phyloP scores from a whole-genome alignment of 2,113 vertebrate species.

The Campylomormyrus numenius region DNA sequence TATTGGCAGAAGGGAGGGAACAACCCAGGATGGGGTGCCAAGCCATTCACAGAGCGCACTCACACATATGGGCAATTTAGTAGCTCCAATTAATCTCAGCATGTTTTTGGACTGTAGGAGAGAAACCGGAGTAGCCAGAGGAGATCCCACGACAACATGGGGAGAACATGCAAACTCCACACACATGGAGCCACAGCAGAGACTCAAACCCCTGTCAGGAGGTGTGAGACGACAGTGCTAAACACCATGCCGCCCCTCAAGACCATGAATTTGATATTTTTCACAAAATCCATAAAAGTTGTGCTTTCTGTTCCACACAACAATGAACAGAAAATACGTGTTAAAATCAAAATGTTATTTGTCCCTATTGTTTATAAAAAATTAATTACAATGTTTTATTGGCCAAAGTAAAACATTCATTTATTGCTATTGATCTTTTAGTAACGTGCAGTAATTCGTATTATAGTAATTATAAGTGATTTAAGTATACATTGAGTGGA shows the following conservation, averaged over 20 bases:
- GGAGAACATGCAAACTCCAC: neutral
- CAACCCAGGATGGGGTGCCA: too few species aligned
- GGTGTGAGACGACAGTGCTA: neutral
- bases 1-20: neutral
- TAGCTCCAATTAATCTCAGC: neutral
- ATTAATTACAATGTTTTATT: neutral
- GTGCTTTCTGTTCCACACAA: neutral
- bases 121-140: neutral
- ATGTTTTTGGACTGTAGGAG: neutral
- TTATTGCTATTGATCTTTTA: neutral
- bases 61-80: neutral
- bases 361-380: neutral
- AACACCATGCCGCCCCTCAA: neutral
- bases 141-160: neutral
- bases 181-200: neutral
- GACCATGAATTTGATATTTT: neutral
- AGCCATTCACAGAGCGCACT: neutral
- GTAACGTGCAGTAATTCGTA: neutral
- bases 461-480: neutral
- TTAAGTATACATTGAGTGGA: neutral
- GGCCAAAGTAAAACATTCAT: neutral
- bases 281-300: neutral
- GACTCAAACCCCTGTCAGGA: neutral
- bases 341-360: neutral
- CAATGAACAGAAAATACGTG: neutral